Evolutionary conservation across 2,113 vertebrate genomes (phyloP).

Genomic region (Zapus hudsonius): DNA sequence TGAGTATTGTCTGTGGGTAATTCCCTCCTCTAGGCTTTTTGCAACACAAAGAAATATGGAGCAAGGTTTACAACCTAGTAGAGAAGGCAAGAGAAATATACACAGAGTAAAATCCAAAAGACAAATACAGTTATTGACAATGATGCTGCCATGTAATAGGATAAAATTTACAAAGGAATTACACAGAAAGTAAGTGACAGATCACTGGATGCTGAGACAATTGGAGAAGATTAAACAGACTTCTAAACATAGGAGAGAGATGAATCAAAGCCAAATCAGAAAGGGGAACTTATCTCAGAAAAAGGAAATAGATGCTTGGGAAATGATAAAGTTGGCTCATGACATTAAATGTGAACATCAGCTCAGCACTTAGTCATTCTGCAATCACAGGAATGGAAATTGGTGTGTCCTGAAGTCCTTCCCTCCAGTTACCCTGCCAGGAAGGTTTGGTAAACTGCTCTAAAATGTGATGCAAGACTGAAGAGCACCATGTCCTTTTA

Average conservation of each 20-base stretch:
- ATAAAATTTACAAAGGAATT: slow-evolving; percentile 15
- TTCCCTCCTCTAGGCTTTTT: neutral
- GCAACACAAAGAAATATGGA: slow-evolving; percentile 22
- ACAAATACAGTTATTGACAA: neutral
- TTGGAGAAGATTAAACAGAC: neutral
- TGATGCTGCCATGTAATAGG: neutral
- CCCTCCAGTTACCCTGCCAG: neutral
- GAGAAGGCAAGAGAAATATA: neutral
- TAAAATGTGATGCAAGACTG: neutral
- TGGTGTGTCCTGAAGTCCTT: neutral
- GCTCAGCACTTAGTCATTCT: neutral
- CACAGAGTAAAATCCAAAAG: slow-evolving; percentile 41
- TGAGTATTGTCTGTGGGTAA: neutral
- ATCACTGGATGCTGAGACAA: slow-evolving; percentile 8
- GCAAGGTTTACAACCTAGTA: neutral
- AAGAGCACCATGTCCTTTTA: neutral
- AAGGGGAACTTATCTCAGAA: neutral
- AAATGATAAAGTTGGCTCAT: neutral
- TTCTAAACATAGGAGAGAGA: slow-evolving; percentile 15
- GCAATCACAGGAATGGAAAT: neutral
- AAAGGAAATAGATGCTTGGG: slow-evolving; percentile 25
- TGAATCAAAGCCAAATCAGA: slow-evolving; percentile 36
- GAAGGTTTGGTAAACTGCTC: no score
- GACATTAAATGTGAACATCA: neutral
- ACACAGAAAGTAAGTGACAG: slow-evolving; percentile 33